These are phyloP conservation scores for Dasypus novemcinctus DNA, from an alignment of 2,113 vertebrate species.

Conservation along the genomic window DNA sequence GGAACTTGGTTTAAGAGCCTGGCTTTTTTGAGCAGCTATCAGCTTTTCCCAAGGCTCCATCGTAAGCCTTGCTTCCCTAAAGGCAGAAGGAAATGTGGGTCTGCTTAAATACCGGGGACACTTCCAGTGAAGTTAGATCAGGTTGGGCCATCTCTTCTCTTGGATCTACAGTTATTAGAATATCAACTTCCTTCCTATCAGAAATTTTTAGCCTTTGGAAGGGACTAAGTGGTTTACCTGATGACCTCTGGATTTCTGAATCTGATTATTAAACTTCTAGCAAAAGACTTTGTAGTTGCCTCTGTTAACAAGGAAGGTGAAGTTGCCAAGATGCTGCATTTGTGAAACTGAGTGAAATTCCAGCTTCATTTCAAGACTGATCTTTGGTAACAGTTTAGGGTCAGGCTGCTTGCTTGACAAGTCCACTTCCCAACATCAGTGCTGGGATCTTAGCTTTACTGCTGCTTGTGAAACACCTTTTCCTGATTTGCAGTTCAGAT, in stretches of 20 bases:
- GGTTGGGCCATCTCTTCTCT: not conserved
- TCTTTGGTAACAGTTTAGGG: conserved; percentile 3
- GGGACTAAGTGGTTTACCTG: conserved; percentile 50
- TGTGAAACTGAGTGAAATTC: conserved; percentile 24
- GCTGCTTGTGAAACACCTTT: conserved; percentile 15
- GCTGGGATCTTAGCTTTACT: not conserved
- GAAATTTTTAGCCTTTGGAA: not conserved
- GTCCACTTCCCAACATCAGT: not conserved
- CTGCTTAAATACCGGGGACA: not conserved
- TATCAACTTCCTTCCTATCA: not conserved
- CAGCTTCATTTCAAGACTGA: conserved; percentile 3
- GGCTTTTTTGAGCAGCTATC: not conserved
- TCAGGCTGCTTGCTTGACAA: not conserved
- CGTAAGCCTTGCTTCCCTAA: not conserved
- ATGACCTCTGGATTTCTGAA: conserved; percentile 63
- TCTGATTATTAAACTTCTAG: conserved; percentile 63
- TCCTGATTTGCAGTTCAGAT: not conserved
- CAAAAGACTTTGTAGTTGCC: conserved; percentile 62
- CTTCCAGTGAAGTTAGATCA: not conserved
- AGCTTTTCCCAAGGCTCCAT: not conserved
- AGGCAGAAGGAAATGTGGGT: not conserved
- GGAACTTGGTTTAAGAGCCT: not conserved
- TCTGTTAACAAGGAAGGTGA: conserved; percentile 14
- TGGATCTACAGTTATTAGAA: not conserved
- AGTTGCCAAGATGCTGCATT: conserved; percentile 21